phyloP scores from a whole-genome alignment of 2,113 vertebrate species.

The Albula glossodonta region DNA sequence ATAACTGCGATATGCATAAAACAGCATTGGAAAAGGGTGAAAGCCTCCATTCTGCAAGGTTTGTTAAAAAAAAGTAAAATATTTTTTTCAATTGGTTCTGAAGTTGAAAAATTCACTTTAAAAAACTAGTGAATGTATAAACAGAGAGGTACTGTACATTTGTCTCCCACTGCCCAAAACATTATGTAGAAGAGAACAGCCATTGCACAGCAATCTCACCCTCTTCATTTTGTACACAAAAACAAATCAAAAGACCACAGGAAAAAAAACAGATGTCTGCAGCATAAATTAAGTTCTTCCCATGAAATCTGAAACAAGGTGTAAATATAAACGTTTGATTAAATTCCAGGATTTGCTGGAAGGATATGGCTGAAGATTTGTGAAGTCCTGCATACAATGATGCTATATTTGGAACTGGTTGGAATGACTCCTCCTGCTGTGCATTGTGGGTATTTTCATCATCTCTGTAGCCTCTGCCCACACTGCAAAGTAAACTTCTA shows the following conservation, averaged over 20 bases:
- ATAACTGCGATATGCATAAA: background rate
- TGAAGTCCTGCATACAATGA: constrained; percentile 18
- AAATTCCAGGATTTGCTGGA: constrained; percentile 28
- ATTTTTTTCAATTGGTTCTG: background rate
- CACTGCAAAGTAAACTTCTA: background rate
- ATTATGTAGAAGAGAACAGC: background rate
- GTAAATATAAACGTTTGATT: constrained; percentile 16
- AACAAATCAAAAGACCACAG: background rate
- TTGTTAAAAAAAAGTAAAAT: background rate
- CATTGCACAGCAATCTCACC: constrained; percentile 1
- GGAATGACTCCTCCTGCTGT: background rate
- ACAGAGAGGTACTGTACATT: background rate
- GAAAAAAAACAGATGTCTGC: background rate
- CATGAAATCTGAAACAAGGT: constrained; percentile 8
- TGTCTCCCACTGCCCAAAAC: background rate
- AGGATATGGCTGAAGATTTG: constrained; percentile 50
- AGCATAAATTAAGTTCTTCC: background rate
- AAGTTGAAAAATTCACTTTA: background rate
- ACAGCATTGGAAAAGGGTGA: background rate
- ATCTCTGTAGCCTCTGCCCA: background rate
- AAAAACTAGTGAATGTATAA: background rate
- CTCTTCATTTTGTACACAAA: background rate
- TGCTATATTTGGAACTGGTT: background rate
- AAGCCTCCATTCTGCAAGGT: background rate
- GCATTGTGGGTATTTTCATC: background rate